phyloP scores from a whole-genome alignment of 2,888 invertebrate genomes.

The Cataglyphis rosenhaueri region DNA sequence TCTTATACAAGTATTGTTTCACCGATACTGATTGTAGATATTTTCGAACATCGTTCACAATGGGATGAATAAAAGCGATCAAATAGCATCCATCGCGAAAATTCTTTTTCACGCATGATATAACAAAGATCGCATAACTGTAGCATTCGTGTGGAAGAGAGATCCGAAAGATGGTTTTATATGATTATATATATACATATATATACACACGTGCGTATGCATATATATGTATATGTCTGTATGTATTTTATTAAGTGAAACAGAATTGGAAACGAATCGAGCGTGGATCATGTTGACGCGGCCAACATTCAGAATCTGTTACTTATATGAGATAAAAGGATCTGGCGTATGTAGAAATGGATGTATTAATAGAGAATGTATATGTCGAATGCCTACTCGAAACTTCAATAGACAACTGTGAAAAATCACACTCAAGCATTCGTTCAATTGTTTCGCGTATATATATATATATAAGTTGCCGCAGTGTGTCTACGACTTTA shows the following conservation, averaged over 20 bases:
- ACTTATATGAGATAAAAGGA: constrained; percentile 16
- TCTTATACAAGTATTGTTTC: constrained; percentile 2
- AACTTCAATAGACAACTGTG: constrained; percentile 35
- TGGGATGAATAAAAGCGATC: constrained; percentile 4
- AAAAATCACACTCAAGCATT: constrained; percentile 30
- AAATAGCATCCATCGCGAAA: background rate
- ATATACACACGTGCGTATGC: background rate
- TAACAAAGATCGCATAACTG: constrained; percentile 30
- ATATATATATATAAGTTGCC: constrained; percentile 15
- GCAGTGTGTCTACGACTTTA: constrained; percentile 18
- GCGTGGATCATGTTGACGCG: constrained; percentile 25
- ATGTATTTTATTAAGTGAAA: constrained; percentile 46
- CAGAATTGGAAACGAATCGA: background rate
- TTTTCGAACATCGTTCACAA: constrained; percentile 3
- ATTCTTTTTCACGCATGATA: constrained; percentile 24
- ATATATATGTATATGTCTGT: background rate
- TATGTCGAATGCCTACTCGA: constrained; percentile 34
- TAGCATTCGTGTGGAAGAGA: constrained; percentile 39
- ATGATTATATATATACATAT: constrained; percentile 43
- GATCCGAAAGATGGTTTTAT: constrained; percentile 36
- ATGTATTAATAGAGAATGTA: constrained; percentile 26
- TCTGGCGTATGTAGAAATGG: constrained; percentile 5
- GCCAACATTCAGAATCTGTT: constrained; percentile 28
- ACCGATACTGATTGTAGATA: constrained; percentile 17
- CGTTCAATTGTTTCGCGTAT: constrained; percentile 40